Evolutionary conservation across 2,113 vertebrate genomes (phyloP).

Genomic region (Harpagus bidentatus): DNA sequence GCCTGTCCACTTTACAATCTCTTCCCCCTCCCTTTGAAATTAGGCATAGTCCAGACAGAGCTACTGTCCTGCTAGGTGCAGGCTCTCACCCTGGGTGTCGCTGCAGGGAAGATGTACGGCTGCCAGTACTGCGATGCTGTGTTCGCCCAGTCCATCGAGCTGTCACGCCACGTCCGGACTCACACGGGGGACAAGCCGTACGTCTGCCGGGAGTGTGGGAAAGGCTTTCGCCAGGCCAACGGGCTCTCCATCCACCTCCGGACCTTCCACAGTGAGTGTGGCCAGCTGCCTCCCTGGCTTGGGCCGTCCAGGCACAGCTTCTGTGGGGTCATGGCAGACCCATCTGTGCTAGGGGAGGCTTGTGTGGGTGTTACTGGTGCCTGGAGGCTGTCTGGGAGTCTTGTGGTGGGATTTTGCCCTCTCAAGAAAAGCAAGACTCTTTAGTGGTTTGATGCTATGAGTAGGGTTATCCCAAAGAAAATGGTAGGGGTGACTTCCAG

Average conservation of each 20-base stretch:
- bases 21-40: background rate
- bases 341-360: background rate
- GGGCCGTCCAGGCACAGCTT: background rate
- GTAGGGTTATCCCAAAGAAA: background rate
- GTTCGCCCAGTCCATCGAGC: conserved; percentile 89
- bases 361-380: background rate
- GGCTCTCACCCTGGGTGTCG: background rate
- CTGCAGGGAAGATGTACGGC: conserved; percentile 86
- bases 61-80: background rate
- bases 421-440: background rate
- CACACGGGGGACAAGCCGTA: conserved; percentile 89
- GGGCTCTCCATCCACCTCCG: conserved; percentile 88
- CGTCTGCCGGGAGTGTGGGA: conserved; percentile 87
- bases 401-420: background rate
- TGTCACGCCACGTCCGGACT: conserved; percentile 84
- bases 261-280: conserved; percentile 85
- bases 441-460: background rate
- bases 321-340: background rate
- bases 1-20: background rate
- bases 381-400: background rate
- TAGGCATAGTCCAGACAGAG: background rate
- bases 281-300: background rate
- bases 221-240: conserved; percentile 89
- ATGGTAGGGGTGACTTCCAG: background rate
- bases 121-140: conserved; percentile 88